These are phyloP conservation scores for Danionella dracula DNA, from an alignment of 2,797 vertebrate genomes.

Conservation along the genomic window DNA sequence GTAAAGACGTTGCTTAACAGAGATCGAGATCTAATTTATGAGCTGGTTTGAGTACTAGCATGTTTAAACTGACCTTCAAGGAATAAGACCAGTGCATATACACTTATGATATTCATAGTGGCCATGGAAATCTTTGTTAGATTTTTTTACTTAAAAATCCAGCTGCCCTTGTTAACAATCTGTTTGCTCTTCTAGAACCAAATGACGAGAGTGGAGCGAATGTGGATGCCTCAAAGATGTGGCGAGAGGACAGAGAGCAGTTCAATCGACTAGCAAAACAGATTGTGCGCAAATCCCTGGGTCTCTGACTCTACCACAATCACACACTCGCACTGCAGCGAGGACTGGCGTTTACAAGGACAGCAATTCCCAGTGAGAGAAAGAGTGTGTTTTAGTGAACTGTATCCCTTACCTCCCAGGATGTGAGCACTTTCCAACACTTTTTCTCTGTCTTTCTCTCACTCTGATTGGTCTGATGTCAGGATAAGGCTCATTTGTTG, in stretches of 20 bases:
- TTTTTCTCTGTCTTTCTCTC: neutral
- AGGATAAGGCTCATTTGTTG: neutral
- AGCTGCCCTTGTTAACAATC: too few species aligned
- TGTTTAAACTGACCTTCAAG: too few species aligned
- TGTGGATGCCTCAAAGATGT: slow-evolving; percentile 96
- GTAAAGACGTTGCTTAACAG: neutral
- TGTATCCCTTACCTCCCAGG: slow-evolving; percentile 12
- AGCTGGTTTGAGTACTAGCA: too few species aligned
- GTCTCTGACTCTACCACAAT: slow-evolving; percentile 66
- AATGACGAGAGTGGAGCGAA: slow-evolving; percentile 97
- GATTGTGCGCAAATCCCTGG: slow-evolving; percentile 90
- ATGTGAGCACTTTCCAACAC: slow-evolving; percentile 38
- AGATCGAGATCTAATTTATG: too few species aligned
- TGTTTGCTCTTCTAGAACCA: slow-evolving; percentile 70
- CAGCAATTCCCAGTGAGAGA: neutral
- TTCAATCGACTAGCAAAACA: slow-evolving; percentile 90
- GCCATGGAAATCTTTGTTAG: too few species aligned
- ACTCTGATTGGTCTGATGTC: neutral
- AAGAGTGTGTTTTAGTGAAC: slow-evolving; percentile 21
- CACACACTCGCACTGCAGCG: slow-evolving; percentile 7
- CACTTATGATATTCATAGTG: too few species aligned
- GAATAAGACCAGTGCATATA: too few species aligned
- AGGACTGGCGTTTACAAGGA: neutral
- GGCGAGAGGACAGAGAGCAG: slow-evolving; percentile 91
- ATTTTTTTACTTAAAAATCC: too few species aligned